These are phyloP conservation scores for Dysmachus trigonus DNA, from an alignment of 2,888 invertebrate genomes.

Conservation along the genomic window DNA sequence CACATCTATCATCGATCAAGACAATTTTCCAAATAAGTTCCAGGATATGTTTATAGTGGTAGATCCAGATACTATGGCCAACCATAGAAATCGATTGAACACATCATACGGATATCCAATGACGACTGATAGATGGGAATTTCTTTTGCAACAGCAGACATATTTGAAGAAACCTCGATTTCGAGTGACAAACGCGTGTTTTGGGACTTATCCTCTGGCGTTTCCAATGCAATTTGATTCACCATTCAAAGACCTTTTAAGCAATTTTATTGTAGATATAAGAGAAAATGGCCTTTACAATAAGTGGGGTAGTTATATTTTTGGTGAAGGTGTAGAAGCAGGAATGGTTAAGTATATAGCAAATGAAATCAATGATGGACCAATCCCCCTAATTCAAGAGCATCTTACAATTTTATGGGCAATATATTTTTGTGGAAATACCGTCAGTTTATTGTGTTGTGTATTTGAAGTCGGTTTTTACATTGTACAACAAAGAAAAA, in stretches of 20 bases:
- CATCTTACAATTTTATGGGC: constrained; percentile 22
- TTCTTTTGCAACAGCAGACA: constrained; percentile 53
- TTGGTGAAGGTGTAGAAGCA: constrained; percentile 6
- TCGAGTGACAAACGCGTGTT: constrained; percentile 51
- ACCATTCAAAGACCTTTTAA: constrained; percentile 53
- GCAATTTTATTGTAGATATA: constrained; percentile 53
- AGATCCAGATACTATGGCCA: constrained; percentile 39
- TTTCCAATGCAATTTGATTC: constrained; percentile 54
- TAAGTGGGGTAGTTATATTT: constrained; percentile 50
- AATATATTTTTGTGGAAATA: not conserved
- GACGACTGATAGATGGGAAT: constrained; percentile 52
- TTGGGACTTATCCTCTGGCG: constrained; percentile 53
- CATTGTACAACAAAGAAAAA: not conserved
- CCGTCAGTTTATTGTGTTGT: not conserved
- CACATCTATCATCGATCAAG: constrained; percentile 51
- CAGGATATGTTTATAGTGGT: constrained; percentile 44
- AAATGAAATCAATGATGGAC: not conserved
- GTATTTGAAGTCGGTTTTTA: not conserved
- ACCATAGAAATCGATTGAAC: constrained; percentile 26
- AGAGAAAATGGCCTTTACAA: constrained; percentile 52
- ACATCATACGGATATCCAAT: constrained; percentile 50
- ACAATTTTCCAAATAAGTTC: constrained; percentile 52
- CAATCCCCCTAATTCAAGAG: not conserved
- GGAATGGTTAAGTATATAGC: not conserved
- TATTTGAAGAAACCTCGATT: constrained; percentile 52